Evolutionary conservation across 2,888 invertebrate species (phyloP).

Genomic region (Vandiemenella viatica): DNA sequence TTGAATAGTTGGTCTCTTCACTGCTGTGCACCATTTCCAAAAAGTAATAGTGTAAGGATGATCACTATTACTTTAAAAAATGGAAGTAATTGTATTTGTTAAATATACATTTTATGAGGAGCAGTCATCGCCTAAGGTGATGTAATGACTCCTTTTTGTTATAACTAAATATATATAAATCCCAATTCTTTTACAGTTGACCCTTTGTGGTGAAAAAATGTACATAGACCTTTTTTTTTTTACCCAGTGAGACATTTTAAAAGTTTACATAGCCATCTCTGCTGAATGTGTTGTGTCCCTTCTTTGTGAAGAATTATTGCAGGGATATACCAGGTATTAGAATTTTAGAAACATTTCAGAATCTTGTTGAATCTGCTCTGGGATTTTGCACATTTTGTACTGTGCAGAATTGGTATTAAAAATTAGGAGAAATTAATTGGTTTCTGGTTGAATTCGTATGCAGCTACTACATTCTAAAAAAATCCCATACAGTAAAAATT

Average conservation of each 20-base stretch:
- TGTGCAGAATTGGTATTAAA: too few species aligned
- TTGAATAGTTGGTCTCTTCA: conserved; percentile 11
- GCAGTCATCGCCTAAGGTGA: conserved; percentile 10
- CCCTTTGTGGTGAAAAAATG: conserved; percentile 14
- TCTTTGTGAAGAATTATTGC: conserved; percentile 12
- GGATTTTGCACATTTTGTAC: too few species aligned
- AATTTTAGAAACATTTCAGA: too few species aligned
- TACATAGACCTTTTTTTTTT: conserved; percentile 15
- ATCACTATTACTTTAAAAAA: background rate
- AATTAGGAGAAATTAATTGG: too few species aligned
- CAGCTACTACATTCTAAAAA: too few species aligned
- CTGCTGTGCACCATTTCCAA: conserved; percentile 6
- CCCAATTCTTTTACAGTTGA: conserved; percentile 13
- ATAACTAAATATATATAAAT: conserved; percentile 12
- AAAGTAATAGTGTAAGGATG: conserved; percentile 6
- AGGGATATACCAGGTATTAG: conserved; percentile 17
- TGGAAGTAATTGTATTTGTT: conserved; percentile 9
- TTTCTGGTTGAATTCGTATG: too few species aligned
- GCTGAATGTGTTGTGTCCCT: conserved; percentile 7
- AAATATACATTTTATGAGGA: conserved; percentile 14
- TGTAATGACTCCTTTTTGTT: conserved; percentile 15
- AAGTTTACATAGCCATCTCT: conserved; percentile 5
- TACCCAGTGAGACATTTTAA: conserved; percentile 9
- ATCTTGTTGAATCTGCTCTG: too few species aligned
- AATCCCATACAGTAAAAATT: too few species aligned